Conservation (phyloP, 2,888 invertebrate species). For the Melanchra persicariae region DNA sequence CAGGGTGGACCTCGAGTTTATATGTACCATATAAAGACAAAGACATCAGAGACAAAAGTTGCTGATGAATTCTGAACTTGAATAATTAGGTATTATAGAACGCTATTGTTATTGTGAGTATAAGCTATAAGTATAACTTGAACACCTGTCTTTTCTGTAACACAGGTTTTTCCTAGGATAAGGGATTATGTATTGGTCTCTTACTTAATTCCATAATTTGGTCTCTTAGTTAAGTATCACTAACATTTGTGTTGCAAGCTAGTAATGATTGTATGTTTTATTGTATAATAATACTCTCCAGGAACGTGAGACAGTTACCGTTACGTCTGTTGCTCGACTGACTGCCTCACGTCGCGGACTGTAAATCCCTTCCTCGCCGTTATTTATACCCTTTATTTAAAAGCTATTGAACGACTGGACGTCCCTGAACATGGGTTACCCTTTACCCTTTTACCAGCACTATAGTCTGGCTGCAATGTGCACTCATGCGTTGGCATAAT, state of each 20-base stretch:
- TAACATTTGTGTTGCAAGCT: not conserved
- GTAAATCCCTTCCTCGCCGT: not conserved
- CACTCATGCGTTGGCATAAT: conserved; percentile 6
- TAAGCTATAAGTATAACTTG: not conserved
- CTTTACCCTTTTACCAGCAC: conserved; percentile 1
- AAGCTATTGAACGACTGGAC: conserved; percentile 1
- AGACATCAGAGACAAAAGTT: conserved; percentile 6
- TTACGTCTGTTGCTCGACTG: not conserved
- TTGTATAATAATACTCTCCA: not conserved
- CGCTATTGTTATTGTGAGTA: not conserved
- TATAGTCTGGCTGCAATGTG: not conserved
- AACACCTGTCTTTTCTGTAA: not conserved
- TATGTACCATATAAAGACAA: too few relatives aligned
- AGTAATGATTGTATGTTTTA: not conserved
- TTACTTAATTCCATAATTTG: not conserved
- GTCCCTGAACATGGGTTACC: conserved; percentile 3
- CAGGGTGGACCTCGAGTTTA: conserved; percentile 6
- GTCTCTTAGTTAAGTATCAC: not conserved
- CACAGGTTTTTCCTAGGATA: not conserved
- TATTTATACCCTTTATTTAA: not conserved
- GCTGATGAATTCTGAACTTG: not conserved
- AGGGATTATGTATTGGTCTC: not conserved
- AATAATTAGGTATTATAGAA: too few relatives aligned
- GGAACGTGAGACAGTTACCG: not conserved
- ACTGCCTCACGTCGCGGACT: not conserved